Percentiles rank a stretch among this genome's conserved stretches.
phyloP scores from a whole-genome alignment of 2,797 vertebrate species.

The Macropus fuliginosus region DNA sequence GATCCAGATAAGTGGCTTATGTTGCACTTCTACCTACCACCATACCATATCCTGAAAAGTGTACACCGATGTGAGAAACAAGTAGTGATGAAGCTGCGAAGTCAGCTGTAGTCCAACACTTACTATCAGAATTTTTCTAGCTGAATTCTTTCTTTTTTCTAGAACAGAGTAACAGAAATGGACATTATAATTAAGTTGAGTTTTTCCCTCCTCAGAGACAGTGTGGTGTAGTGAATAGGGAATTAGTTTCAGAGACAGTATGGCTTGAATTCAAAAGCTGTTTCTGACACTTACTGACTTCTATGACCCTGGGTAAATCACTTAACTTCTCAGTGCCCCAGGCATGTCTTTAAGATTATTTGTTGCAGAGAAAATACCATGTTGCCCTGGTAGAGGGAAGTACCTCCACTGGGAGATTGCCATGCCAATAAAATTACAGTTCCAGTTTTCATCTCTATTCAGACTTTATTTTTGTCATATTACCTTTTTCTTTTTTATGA shows the following conservation, averaged over 20 bases:
- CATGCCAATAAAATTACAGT: not conserved
- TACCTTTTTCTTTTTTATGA: not conserved
- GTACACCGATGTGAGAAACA: not conserved
- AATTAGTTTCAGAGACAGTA: not conserved
- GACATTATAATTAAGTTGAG: not conserved
- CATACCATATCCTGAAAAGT: not conserved
- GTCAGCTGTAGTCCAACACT: not conserved
- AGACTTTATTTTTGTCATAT: not conserved
- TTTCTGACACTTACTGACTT: not conserved
- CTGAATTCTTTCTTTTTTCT: not conserved
- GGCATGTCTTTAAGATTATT: not conserved
- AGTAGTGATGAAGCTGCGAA: not conserved
- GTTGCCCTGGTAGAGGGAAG: not conserved
- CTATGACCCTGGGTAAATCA: not conserved
- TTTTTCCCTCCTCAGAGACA: not conserved
- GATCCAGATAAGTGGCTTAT: not conserved
- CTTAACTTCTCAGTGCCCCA: not conserved
- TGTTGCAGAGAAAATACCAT: not conserved
- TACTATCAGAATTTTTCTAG: not conserved
- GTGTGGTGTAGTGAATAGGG: not conserved
- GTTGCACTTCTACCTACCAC: not conserved
- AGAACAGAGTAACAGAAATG: not conserved
- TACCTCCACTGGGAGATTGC: not conserved
- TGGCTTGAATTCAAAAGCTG: not conserved
- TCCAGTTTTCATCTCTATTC: not conserved